These are phyloP conservation scores for Nycteola revayana DNA, from an alignment of 2,888 invertebrate species.

Conservation along the genomic window DNA sequence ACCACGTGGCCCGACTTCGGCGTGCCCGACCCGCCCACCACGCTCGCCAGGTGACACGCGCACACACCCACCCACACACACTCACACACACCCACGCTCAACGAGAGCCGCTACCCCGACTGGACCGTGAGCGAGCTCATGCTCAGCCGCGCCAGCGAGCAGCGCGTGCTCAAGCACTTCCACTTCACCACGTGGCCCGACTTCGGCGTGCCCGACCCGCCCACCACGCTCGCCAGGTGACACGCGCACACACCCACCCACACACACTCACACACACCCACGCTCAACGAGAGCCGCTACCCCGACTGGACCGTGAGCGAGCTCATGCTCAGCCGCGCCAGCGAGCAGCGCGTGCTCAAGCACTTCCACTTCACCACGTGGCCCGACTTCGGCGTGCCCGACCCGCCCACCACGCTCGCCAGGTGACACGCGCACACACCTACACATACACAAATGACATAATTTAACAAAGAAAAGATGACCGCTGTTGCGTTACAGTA, in stretches of 20 bases:
- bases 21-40: constrained; percentile 97
- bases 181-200: constrained; percentile 99
- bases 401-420: constrained; percentile 96
- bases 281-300: constrained; percentile 94
- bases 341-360: constrained; percentile 92
- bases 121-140: constrained; percentile 98
- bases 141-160: constrained; percentile 93
- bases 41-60: constrained; percentile 82
- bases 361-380: constrained; percentile 99
- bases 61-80: constrained; percentile 60
- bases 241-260: constrained; percentile 6
- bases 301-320: constrained; percentile 98
- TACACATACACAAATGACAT: too few relatives aligned
- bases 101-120: constrained; percentile 97
- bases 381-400: constrained; percentile 99
- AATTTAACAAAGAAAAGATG: too few relatives aligned
- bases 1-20: constrained; percentile 99
- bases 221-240: constrained; percentile 89
- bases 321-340: constrained; percentile 94
- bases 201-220: constrained; percentile 98
- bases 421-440: constrained; percentile 2
- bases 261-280: constrained; percentile 62
- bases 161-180: constrained; percentile 95
- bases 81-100: constrained; percentile 62
- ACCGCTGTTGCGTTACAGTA: too few relatives aligned